Percentiles rank a stretch among this genome's conserved stretches.
Evolutionary conservation across 2,113 vertebrate species (phyloP).

Genomic region (Hippocampus mohnikei): DNA sequence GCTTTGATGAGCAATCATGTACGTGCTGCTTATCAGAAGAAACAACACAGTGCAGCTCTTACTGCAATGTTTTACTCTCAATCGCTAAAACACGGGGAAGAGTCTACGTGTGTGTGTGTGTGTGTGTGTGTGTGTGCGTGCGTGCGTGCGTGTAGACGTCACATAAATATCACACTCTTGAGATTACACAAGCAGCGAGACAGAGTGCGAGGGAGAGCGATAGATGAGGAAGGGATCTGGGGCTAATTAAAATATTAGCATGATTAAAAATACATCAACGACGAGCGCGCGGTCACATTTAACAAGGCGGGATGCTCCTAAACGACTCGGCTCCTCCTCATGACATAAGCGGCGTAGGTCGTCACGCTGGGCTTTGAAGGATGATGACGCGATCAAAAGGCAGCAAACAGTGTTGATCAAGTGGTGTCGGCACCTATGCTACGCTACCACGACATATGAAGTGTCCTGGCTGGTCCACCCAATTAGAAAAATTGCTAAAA

Average conservation of each 20-base stretch:
- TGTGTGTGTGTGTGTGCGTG: not conserved
- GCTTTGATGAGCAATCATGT: too few species aligned
- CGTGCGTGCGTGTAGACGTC: constrained; percentile 19
- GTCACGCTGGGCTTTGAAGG: constrained; percentile 15
- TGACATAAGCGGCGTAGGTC: constrained; percentile 13
- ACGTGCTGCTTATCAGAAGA: too few species aligned
- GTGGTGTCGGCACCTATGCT: not conserved
- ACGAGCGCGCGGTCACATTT: constrained; percentile 46
- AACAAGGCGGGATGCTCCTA: constrained; percentile 49
- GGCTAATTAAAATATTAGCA: constrained; percentile 62
- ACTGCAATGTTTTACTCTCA: not conserved
- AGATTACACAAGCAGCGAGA: constrained; percentile 44
- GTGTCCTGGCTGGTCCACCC: too few species aligned
- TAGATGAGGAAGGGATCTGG: constrained; percentile 19
- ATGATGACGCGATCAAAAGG: not conserved
- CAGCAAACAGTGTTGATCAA: not conserved
- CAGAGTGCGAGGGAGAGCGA: not conserved
- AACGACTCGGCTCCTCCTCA: constrained; percentile 34
- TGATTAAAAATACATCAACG: constrained; percentile 64
- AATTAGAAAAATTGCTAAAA: too few species aligned
- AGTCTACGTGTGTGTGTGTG: not conserved
- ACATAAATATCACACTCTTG: constrained; percentile 49
- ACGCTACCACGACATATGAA: too few species aligned
- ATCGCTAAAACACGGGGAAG: constrained; percentile 1
- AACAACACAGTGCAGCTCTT: too few species aligned